Conservation (phyloP, 2,113 vertebrate species). For the Ancistrus triradiatus region DNA sequence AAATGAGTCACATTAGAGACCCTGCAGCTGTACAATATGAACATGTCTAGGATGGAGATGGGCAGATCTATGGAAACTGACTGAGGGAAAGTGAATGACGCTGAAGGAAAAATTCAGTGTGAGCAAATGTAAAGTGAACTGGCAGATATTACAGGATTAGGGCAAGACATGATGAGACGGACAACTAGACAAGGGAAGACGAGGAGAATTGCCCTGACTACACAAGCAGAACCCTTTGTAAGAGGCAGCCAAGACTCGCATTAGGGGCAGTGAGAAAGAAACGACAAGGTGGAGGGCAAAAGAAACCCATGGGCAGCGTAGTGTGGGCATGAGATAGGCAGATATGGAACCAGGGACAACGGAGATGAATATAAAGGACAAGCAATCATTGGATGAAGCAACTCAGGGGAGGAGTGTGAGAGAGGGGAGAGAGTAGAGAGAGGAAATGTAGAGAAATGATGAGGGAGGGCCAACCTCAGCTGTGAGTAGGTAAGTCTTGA, state of each 20-base stretch:
- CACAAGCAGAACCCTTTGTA: too few relatives aligned
- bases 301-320: slow-evolving; percentile 6
- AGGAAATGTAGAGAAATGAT: background rate
- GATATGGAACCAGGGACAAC: slow-evolving; percentile 4
- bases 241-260: too few relatives aligned
- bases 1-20: too few relatives aligned
- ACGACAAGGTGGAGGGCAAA: background rate
- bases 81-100: too few relatives aligned
- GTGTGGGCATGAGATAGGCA: background rate
- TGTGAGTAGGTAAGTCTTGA: background rate
- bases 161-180: background rate
- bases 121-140: background rate
- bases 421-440: background rate
- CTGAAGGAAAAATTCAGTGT: too few relatives aligned
- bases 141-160: background rate
- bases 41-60: too few relatives aligned
- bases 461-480: background rate
- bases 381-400: slow-evolving; percentile 4
- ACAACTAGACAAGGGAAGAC: slow-evolving; percentile 1
- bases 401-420: background rate
- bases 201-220: slow-evolving; percentile 13
- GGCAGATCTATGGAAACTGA: too few relatives aligned
- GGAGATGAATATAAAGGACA: background rate
- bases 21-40: too few relatives aligned
- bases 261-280: too few relatives aligned